These are phyloP conservation scores for Platanista minor DNA, from an alignment of 2,113 vertebrate genomes.

Conservation along the genomic window DNA sequence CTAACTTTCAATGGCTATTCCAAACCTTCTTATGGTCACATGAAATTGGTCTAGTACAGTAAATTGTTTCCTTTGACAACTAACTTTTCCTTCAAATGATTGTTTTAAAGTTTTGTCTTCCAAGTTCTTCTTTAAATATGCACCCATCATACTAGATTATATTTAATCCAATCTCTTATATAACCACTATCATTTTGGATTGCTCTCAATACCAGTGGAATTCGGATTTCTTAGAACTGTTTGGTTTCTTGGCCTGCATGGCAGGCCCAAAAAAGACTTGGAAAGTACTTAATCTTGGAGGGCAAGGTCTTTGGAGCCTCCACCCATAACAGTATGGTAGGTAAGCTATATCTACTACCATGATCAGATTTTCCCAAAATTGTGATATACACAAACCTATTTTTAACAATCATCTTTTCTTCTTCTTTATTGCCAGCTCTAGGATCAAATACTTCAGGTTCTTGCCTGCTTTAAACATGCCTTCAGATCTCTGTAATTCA, in stretches of 20 bases:
- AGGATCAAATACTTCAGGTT: conserved; percentile 67
- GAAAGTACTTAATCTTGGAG: conserved; percentile 67
- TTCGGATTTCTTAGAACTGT: conserved; percentile 83
- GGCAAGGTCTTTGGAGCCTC: conserved; percentile 61
- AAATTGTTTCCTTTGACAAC: conserved; percentile 80
- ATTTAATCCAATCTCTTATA: conserved; percentile 82
- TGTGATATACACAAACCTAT: conserved; percentile 58
- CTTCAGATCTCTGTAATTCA: conserved; percentile 70
- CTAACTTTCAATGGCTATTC: conserved; percentile 69
- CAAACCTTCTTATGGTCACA: conserved; percentile 61
- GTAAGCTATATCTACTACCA: conserved; percentile 70
- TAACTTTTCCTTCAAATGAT: conserved; percentile 70
- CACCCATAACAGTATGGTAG: conserved; percentile 42
- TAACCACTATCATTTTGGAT: conserved; percentile 82
- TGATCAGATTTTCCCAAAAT: conserved; percentile 66
- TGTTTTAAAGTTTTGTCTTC: conserved; percentile 80
- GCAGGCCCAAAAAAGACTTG: conserved; percentile 63
- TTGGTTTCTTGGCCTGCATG: conserved; percentile 71
- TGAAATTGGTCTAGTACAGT: conserved; percentile 76
- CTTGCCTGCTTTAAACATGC: conserved; percentile 66
- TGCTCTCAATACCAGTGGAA: conserved; percentile 79
- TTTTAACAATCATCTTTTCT: conserved; percentile 61
- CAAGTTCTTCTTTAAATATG: conserved; percentile 82
- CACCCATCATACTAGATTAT: conserved; percentile 82
- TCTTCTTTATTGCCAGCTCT: conserved; percentile 62